These are phyloP conservation scores for Nemoura dubitans DNA, from an alignment of 2,888 invertebrate genomes.

Conservation along the genomic window DNA sequence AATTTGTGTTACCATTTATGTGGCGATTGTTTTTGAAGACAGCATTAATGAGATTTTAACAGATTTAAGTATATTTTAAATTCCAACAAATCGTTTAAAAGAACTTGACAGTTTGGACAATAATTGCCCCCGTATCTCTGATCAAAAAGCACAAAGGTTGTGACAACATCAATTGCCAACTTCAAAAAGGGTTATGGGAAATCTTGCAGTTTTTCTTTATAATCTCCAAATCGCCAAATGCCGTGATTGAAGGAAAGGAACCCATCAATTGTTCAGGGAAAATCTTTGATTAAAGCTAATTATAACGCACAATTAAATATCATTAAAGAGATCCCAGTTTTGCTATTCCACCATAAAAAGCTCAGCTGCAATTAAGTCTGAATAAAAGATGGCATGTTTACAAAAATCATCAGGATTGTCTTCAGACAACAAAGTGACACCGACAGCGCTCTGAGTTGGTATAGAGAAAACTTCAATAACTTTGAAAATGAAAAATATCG, in stretches of 20 bases:
- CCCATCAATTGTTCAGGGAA: background rate
- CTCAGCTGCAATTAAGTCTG: constrained; percentile 43
- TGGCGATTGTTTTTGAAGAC: background rate
- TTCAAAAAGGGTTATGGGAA: no score
- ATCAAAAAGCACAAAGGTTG: no score
- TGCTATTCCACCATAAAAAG: constrained; percentile 10
- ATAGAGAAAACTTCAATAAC: constrained; percentile 35
- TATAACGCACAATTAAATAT: constrained; percentile 47
- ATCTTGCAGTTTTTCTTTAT: no score
- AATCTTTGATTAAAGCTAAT: constrained; percentile 44
- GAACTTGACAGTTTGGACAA: no score
- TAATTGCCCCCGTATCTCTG: no score
- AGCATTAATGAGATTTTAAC: no score
- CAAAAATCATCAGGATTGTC: constrained; percentile 39
- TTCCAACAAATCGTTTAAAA: no score
- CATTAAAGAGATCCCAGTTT: constrained; percentile 47
- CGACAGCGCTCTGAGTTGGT: background rate
- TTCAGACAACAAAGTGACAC: constrained; percentile 44
- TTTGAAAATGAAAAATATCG: background rate
- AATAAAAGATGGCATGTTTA: constrained; percentile 45
- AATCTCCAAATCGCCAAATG: no score
- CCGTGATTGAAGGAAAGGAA: no score
- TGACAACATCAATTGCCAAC: no score
- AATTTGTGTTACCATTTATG: background rate
- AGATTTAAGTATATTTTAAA: no score